Percentiles rank a stretch among this genome's conserved stretches.
Conservation (phyloP, 2,888 invertebrate genomes). For the Eupeodes luniger region DNA sequence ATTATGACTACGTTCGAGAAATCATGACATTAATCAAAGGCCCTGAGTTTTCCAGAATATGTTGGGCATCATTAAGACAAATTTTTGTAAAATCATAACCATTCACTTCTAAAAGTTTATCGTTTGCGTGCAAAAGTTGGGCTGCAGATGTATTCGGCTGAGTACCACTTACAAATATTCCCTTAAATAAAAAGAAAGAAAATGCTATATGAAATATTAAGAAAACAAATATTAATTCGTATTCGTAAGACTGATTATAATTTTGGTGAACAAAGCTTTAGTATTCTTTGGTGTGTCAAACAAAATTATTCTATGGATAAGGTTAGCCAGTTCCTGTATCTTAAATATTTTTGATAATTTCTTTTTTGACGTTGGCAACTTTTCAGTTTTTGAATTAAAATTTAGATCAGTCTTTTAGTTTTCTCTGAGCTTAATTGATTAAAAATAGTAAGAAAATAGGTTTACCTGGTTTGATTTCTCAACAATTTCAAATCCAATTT, state of each 20-base stretch:
- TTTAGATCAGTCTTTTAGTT: too few relatives aligned
- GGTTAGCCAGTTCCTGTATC: too few relatives aligned
- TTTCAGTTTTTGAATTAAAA: too few relatives aligned
- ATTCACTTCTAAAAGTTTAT: constrained; percentile 83
- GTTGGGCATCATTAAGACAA: constrained; percentile 80
- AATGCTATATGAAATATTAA: not conserved
- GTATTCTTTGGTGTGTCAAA: not conserved
- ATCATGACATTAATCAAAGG: constrained; percentile 82
- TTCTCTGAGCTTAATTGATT: not conserved
- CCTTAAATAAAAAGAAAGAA: constrained; percentile 69
- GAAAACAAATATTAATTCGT: not conserved
- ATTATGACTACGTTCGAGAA: constrained; percentile 80
- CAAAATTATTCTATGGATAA: not conserved
- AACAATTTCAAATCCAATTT: constrained; percentile 81
- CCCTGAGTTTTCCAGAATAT: constrained; percentile 80
- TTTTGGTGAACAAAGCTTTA: not conserved
- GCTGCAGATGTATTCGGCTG: constrained; percentile 81
- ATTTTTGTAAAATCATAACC: constrained; percentile 83
- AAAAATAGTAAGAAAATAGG: not conserved
- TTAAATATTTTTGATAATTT: too few relatives aligned
- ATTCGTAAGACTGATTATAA: not conserved
- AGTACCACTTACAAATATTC: constrained; percentile 81
- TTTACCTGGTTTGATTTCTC: constrained; percentile 80
- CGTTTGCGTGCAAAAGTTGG: constrained; percentile 79
- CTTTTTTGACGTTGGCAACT: too few relatives aligned